Conservation (phyloP, 2,888 invertebrate species). For the Creontiades dilutus region DNA sequence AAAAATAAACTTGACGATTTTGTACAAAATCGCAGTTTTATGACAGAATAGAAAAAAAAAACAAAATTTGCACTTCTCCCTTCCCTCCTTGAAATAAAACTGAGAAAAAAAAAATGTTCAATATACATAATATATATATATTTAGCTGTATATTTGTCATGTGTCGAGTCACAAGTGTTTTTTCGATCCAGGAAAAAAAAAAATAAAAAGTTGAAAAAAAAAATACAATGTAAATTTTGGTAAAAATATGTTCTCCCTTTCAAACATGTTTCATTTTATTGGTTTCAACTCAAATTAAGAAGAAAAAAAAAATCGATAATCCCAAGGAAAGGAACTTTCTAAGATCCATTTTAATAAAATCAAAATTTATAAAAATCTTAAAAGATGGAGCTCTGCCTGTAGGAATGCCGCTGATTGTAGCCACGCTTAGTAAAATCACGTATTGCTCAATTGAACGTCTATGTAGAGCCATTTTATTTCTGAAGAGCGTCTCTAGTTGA, state of each 20-base stretch:
- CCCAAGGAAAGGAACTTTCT: conserved; percentile 70
- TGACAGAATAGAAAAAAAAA: conserved; percentile 34
- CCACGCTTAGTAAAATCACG: conserved; percentile 68
- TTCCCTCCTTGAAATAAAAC: conserved; percentile 66
- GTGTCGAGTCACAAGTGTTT: conserved; percentile 67
- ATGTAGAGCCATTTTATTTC: conserved; percentile 63
- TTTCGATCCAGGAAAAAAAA: conserved; percentile 37
- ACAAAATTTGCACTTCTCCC: conserved; percentile 53
- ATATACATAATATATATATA: conserved; percentile 62
- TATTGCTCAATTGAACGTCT: conserved; percentile 68
- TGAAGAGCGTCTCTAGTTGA: conserved; percentile 56
- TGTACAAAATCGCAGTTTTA: conserved; percentile 41
- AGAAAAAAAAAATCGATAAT: conserved; percentile 33
- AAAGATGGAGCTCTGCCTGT: conserved; percentile 56
- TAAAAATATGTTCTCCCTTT: conserved; percentile 52
- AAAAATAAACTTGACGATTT: not conserved
- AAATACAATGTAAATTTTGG: conserved; percentile 58
- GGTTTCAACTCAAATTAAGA: not conserved
- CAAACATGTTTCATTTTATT: not conserved
- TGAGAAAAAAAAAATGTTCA: conserved; percentile 55
- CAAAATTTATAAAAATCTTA: not conserved
- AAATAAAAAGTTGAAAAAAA: conserved; percentile 48
- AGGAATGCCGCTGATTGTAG: conserved; percentile 60
- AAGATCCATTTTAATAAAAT: conserved; percentile 56
- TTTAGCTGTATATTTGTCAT: conserved; percentile 73